These are phyloP conservation scores for Chromoteleia sp. DNA, from an alignment of 2,888 invertebrate genomes.

Conservation along the genomic window DNA sequence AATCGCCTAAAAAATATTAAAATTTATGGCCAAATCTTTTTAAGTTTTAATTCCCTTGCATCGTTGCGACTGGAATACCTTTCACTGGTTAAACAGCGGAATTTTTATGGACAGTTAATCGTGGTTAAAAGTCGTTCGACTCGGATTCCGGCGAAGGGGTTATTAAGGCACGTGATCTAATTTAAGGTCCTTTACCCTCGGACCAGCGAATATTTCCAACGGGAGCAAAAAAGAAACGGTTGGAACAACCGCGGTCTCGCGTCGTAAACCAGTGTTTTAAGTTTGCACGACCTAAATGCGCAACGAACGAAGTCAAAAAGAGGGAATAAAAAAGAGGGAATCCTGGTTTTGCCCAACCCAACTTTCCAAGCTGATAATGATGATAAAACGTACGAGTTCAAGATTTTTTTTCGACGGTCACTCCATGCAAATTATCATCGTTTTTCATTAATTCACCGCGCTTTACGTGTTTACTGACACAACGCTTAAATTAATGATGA, in stretches of 20 bases:
- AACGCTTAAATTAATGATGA: constrained; percentile 5
- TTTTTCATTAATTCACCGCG: constrained; percentile 11
- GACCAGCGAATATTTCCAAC: constrained; percentile 4
- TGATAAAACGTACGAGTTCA: constrained; percentile 25
- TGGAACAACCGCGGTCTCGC: constrained; percentile 35
- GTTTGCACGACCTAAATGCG: constrained; percentile 66
- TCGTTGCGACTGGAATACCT: too few relatives aligned
- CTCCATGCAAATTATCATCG: constrained; percentile 15
- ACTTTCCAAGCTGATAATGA: constrained; percentile 51
- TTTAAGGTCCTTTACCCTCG: background rate
- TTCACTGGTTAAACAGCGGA: background rate
- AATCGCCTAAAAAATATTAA: too few relatives aligned
- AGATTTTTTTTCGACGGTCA: constrained; percentile 19
- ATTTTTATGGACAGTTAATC: background rate
- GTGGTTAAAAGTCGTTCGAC: background rate
- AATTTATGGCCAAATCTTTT: too few relatives aligned
- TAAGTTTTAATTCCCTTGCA: too few relatives aligned
- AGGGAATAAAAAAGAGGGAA: constrained; percentile 34
- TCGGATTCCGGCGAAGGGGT: constrained; percentile 1
- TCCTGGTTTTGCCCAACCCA: constrained; percentile 43
- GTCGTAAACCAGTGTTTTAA: constrained; percentile 59
- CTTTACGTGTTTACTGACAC: background rate
- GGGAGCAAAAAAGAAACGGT: constrained; percentile 7
- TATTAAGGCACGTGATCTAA: constrained; percentile 1
- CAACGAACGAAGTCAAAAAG: constrained; percentile 55